phyloP scores from a whole-genome alignment of 2,797 vertebrate species.

The Anisognathus igniventris region DNA sequence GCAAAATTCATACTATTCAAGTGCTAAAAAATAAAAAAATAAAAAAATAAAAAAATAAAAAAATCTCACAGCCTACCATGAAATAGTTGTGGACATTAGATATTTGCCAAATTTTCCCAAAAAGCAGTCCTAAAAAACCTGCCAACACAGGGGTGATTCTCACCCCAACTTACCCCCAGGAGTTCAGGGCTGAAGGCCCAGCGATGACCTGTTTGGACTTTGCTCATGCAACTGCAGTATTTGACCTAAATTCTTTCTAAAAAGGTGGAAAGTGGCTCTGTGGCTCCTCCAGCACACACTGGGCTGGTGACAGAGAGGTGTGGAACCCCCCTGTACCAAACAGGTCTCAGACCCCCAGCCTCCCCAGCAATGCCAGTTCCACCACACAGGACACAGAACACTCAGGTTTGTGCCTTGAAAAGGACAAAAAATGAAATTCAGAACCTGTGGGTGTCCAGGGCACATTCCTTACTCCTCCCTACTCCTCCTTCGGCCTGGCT shows the following conservation, averaged over 20 bases:
- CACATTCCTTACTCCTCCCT: background rate
- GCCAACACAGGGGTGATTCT: fast-evolving
- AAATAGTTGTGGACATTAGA: background rate
- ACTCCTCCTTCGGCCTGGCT: background rate
- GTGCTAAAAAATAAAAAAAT: background rate
- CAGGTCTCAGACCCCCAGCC: fast-evolving
- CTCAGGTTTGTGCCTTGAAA: background rate
- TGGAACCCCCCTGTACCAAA: fast-evolving
- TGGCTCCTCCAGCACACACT: background rate
- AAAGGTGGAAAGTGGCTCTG: background rate
- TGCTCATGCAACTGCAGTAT: background rate
- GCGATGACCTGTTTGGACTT: background rate
- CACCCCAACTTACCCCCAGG: background rate
- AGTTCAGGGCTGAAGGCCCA: background rate
- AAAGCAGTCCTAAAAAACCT: background rate
- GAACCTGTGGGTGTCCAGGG: background rate
- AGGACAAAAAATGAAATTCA: background rate
- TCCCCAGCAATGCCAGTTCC: background rate
- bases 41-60: background rate
- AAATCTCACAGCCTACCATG: background rate
- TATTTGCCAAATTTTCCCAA: no score
- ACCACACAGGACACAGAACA: background rate
- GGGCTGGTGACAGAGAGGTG: background rate
- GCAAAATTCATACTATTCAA: background rate
- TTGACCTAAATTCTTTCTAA: background rate